Evolutionary conservation across 2,888 invertebrate species (phyloP).

Genomic region (Lycia hirtaria): DNA sequence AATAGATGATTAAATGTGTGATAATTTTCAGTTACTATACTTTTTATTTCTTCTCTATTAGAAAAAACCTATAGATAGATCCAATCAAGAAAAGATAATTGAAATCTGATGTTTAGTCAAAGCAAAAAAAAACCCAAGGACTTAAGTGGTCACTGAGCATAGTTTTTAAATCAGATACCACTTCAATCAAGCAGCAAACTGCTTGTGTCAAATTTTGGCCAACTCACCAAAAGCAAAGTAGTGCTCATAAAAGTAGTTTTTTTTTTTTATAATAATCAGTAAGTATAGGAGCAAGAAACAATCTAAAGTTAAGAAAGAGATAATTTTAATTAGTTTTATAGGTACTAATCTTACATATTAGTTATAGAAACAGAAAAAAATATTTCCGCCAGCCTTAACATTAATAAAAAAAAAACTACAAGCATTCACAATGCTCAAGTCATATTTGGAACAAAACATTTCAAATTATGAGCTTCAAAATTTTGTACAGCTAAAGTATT

Average conservation of each 20-base stretch:
- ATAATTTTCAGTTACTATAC: constrained; percentile 14
- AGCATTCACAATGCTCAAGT: not conserved
- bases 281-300: not conserved
- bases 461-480: not conserved
- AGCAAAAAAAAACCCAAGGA: too few species aligned
- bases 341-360: constrained; percentile 38
- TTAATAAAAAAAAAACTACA: constrained; percentile 13
- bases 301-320: constrained; percentile 3
- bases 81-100: too few species aligned
- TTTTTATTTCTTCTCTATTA: not conserved
- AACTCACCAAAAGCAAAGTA: too few species aligned
- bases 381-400: constrained; percentile 17
- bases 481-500: too few species aligned
- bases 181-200: too few species aligned
- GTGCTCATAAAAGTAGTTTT: too few species aligned
- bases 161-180: too few species aligned
- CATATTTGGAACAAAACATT: not conserved
- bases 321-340: constrained; percentile 35
- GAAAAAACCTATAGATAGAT: too few species aligned
- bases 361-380: constrained; percentile 36
- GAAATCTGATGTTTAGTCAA: too few species aligned
- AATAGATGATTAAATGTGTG: constrained; percentile 17
- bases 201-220: too few species aligned
- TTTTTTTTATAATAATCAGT: not conserved
- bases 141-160: too few species aligned